phyloP scores from a whole-genome alignment of 2,888 invertebrate species.

The Theristus sp. region DNA sequence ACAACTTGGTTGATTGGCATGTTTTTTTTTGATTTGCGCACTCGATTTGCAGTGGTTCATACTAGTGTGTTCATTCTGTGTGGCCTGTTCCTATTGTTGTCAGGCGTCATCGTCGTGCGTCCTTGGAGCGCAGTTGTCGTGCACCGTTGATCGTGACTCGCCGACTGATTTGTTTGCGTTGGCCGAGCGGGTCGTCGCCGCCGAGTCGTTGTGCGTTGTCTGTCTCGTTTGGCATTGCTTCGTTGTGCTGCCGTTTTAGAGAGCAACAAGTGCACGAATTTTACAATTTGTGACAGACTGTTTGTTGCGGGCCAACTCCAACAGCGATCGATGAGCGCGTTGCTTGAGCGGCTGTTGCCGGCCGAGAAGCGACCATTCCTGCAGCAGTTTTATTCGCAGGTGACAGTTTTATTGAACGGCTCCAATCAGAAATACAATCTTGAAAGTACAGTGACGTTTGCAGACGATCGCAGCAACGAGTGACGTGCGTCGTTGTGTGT shows the following conservation, averaged over 20 bases:
- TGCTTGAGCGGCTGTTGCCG: slow-evolving; percentile 62
- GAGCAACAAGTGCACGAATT: no score
- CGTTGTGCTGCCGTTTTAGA: no score
- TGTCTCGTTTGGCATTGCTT: no score
- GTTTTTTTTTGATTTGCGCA: no score
- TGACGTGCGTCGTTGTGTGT: slow-evolving; percentile 51
- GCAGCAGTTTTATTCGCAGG: slow-evolving; percentile 36
- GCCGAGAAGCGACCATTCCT: slow-evolving; percentile 40
- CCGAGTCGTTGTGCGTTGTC: slow-evolving; percentile 60
- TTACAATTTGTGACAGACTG: slow-evolving; percentile 38
- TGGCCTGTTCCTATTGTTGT: no score
- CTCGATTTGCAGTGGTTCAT: no score
- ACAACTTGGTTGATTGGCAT: no score
- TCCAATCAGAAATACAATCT: no score
- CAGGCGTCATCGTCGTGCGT: no score
- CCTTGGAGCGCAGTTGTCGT: slow-evolving; percentile 40
- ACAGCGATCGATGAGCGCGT: slow-evolving; percentile 56
- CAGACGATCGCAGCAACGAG: slow-evolving; percentile 51
- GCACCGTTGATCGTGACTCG: slow-evolving; percentile 46
- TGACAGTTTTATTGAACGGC: no score
- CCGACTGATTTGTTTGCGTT: slow-evolving; percentile 61
- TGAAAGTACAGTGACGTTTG: slow-evolving; percentile 7
- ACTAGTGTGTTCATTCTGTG: no score
- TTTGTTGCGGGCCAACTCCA: slow-evolving; percentile 74
- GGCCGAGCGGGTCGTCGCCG: slow-evolving; percentile 65